Conservation (phyloP, 2,113 vertebrate species). For the Calyptomena viridis region DNA sequence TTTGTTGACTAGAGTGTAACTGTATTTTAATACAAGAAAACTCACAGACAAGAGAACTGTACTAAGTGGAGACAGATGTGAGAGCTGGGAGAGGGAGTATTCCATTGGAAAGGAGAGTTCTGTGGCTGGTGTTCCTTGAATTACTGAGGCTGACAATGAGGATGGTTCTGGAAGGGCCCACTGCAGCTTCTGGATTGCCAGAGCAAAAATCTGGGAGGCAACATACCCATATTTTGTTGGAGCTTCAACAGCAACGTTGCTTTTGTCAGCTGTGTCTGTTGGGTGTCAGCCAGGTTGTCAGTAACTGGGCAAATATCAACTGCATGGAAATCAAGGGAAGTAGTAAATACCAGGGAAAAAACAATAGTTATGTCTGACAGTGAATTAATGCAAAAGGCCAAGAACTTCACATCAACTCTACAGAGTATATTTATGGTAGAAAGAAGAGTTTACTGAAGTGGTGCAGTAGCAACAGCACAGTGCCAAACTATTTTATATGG, state of each 20-base stretch:
- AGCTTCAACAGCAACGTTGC: constrained; percentile 60
- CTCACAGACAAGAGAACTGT: background rate
- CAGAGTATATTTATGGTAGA: background rate
- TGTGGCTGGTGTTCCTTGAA: background rate
- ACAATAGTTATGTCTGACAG: background rate
- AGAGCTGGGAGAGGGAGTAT: background rate
- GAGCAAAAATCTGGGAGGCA: background rate
- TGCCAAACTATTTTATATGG: background rate
- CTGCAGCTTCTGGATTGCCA: background rate
- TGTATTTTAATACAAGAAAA: background rate
- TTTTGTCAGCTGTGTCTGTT: constrained; percentile 59
- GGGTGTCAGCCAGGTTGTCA: background rate
- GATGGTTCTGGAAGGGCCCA: background rate
- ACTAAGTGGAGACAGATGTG: background rate
- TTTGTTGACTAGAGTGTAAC: background rate
- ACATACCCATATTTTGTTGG: constrained; percentile 77
- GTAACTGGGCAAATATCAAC: constrained; percentile 52
- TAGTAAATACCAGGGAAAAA: background rate
- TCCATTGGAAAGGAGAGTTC: background rate
- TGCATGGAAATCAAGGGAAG: constrained; percentile 36
- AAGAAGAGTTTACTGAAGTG: background rate
- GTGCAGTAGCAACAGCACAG: background rate
- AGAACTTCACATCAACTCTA: background rate
- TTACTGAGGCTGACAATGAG: background rate
- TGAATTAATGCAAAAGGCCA: background rate